A percentile compares a stretch with the other conserved stretches of the same genome.
Evolutionary conservation across 1,140 invertebrate species (phyloP).

Genomic region (Cyphomyrmex costatus): DNA sequence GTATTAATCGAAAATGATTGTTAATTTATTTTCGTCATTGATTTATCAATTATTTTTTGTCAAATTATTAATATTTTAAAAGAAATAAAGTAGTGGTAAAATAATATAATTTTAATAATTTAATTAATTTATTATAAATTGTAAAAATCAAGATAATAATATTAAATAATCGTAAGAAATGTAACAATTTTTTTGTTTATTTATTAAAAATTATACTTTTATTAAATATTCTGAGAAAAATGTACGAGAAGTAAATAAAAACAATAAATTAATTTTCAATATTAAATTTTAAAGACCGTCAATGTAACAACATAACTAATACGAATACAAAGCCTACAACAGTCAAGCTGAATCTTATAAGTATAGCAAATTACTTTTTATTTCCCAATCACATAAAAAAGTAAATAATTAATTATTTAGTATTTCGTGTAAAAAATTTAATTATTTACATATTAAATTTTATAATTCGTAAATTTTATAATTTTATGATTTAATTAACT

Average conservation of each 20-base stretch:
- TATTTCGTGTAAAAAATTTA: background rate
- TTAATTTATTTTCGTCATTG: background rate
- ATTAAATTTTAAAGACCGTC: too few relatives aligned
- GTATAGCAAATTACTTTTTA: background rate
- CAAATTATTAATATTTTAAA: background rate
- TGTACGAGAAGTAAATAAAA: background rate
- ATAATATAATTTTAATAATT: background rate
- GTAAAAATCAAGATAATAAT: background rate
- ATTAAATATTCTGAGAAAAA: background rate
- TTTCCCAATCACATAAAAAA: background rate
- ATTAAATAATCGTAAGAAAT: background rate
- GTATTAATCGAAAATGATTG: too few relatives aligned
- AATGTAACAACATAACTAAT: too few relatives aligned
- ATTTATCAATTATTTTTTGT: background rate
- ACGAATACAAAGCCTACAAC: too few relatives aligned
- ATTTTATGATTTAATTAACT: too few relatives aligned
- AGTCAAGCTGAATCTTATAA: too few relatives aligned
- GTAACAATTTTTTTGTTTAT: too few relatives aligned
- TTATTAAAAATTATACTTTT: background rate
- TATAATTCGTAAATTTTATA: background rate
- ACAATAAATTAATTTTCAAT: background rate
- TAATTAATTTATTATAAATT: conserved; percentile 13
- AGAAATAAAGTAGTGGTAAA: background rate
- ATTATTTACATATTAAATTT: background rate
- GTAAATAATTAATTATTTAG: background rate